Base-by-base conservation (phyloP, 2,797 vertebrate genomes). In the Microchirus variegatus region DNA sequence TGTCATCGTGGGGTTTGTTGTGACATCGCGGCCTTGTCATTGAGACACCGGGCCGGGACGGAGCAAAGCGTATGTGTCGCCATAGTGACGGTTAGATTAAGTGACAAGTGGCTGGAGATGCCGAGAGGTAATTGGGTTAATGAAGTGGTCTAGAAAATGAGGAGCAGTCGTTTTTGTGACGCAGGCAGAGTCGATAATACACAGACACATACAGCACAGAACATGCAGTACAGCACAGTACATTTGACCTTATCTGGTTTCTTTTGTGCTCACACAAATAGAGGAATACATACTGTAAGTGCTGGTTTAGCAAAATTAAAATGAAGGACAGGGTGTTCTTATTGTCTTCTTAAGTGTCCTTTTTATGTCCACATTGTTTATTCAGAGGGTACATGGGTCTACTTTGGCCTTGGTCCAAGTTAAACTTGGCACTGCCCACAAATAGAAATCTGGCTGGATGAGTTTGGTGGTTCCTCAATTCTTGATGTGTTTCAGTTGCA, bases 121-220 rank as follows among this genome's bases (percentile, higher is more conserved):
- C 5, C 74, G 58, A 45, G 48, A 73, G 75, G 81, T 83, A 88
- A 85, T 75, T 6, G 75, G 81, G 64, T 56, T 85, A 80, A 83
- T 86, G 59, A 81, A 73, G 46, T 62, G 31, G 35, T 68, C 47
- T 35, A 71, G 69, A 63, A 70, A 85, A 77, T 44, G 46, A 37
- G 40, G 26, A 15, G 59, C 42, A 70, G 57, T 63, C 54, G 44
- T 46, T 31, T 46, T 31, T 15, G 18, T 38, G 45, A 70, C 1
- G 22, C 16, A 8, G 52, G 26, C 31, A 37, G 26, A 19, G 17
- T 77, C 69, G 59, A 57, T 70, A 62, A 47, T 18, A 38, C 26
- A 45, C 53, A 22, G 19, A 22, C 19, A 40, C 17, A 41, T 7
- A 13, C 43, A 16, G 13, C 4, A 12, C 46, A 17, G 4, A 2